Base-by-base conservation (phyloP, 2,797 vertebrate species). In the Eptatretus atami region DNA sequence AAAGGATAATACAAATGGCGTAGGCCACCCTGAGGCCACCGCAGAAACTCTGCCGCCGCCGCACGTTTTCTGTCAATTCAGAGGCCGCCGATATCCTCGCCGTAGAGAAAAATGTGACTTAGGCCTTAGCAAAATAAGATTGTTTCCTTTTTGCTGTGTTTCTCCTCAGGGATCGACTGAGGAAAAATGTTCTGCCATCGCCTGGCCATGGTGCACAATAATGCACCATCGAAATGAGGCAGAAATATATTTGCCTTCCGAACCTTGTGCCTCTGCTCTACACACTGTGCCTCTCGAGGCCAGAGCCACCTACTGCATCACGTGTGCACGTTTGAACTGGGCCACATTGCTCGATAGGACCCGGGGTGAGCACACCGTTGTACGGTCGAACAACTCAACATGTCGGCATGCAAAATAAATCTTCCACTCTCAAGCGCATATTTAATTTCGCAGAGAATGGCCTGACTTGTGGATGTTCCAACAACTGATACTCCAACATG, bases 161-260 rank as follows among this genome's bases (percentile, higher is more conserved):
- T 31, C 6, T 31, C 31, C 31, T 31, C 57, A 94, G 78, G 52
- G 76, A 86, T 64, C 70, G 44, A 63, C 76, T 96, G 70, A 93
- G 82, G 83, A 93, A 68, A 74, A 83, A 0, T 80, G 69, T 77
- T 83, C 31, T 85, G 78, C 70, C 86, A 95, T 71, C 77, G 87
- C 0, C 76, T 95, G 68, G 90, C 80, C 1, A 66, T 73, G 1
- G 73, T 88, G 66, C 78, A 83, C 71, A 82, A 81, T 61, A 73
- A 74, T 92, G 74, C 77, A 78, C 54, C 85, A 78, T n/a, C 10
- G 72, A 53, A 84, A 96, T 69, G 75, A 95, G 66, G 82, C 86
- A 0, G 88, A 96, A 65, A 85, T 95, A 68, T 81, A 82, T 63
- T 94, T 81, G 72, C 76, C 94, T n/a, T n/a, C 67, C 88, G 88